Conservation (phyloP, 2,888 invertebrate species). For the Agonum fuliginosum region DNA sequence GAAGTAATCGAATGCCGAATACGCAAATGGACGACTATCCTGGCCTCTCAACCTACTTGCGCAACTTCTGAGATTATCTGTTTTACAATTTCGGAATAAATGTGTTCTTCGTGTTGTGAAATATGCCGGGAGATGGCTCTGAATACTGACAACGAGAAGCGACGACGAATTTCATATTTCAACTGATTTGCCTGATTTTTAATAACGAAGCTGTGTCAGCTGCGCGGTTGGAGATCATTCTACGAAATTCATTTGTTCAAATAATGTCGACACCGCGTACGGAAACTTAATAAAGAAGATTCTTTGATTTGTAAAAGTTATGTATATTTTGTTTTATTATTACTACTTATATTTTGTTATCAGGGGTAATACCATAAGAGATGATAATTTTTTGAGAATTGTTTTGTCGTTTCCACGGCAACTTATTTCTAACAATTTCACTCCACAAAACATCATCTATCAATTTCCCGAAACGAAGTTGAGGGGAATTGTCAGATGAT, state of each 20-base stretch:
- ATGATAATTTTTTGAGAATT: too few species aligned
- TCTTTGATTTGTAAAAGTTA: neutral
- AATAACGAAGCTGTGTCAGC: neutral
- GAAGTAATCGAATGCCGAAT: neutral
- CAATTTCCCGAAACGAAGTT: too few species aligned
- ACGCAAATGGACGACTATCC: neutral
- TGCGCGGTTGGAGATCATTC: neutral
- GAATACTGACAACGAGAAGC: neutral
- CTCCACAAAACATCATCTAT: too few species aligned
- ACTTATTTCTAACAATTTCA: too few species aligned
- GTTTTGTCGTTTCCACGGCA: too few species aligned
- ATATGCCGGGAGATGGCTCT: neutral
- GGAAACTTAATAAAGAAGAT: neutral
- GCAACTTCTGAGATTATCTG: slow-evolving; percentile 43
- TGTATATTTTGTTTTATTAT: neutral
- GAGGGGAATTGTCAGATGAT: too few species aligned
- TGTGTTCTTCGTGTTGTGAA: slow-evolving; percentile 21
- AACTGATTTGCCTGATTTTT: slow-evolving; percentile 26
- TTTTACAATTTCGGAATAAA: slow-evolving; percentile 37
- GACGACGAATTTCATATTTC: slow-evolving; percentile 19
- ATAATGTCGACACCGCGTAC: neutral
- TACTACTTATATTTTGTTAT: too few species aligned
- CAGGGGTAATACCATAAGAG: too few species aligned
- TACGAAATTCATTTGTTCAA: neutral
- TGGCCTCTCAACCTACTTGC: slow-evolving; percentile 39